These are phyloP conservation scores for Latrodectus geometricus DNA, from an alignment of 1,140 invertebrate genomes.

Conservation along the genomic window DNA sequence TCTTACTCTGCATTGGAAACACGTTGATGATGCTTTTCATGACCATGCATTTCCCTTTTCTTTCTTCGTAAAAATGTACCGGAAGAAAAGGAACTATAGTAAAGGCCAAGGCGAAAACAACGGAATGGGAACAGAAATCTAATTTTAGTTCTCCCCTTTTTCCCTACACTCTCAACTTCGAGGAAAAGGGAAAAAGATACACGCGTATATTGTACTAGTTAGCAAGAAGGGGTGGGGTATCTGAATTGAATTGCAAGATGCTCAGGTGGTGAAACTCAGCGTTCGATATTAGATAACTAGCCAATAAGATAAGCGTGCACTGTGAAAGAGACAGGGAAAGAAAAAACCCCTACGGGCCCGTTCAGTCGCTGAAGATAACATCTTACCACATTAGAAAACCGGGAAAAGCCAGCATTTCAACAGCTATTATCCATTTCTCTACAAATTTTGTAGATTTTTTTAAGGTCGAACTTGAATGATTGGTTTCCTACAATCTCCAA, in stretches of 20 bases:
- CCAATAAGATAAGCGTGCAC: constrained; percentile 26
- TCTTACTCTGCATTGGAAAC: not conserved
- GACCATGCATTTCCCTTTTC: not conserved
- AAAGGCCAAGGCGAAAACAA: not conserved
- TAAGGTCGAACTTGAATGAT: not conserved
- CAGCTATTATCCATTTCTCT: not conserved
- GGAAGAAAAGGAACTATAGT: not conserved
- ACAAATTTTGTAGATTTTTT: not conserved
- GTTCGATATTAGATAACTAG: constrained; percentile 53
- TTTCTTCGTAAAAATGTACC: not conserved
- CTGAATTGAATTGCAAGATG: constrained; percentile 46
- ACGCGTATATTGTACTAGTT: constrained; percentile 11
- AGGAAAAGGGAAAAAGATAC: constrained; percentile 9
- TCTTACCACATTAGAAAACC: not conserved
- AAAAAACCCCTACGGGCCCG: constrained; percentile 13
- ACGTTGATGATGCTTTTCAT: not conserved
- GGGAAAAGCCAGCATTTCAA: not conserved
- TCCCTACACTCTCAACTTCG: too few relatives aligned
- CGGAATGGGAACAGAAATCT: not conserved
- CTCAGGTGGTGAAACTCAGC: constrained; percentile 44
- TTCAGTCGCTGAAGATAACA: not conserved
- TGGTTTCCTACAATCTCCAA: not conserved
- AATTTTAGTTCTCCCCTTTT: constrained; percentile 2
- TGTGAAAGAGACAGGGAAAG: not conserved
- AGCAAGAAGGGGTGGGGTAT: constrained; percentile 13